A percentile compares a stretch with the other conserved stretches of the same genome.
phyloP scores from a whole-genome alignment of 2,113 vertebrate species.

The Macroglossus sobrinus region DNA sequence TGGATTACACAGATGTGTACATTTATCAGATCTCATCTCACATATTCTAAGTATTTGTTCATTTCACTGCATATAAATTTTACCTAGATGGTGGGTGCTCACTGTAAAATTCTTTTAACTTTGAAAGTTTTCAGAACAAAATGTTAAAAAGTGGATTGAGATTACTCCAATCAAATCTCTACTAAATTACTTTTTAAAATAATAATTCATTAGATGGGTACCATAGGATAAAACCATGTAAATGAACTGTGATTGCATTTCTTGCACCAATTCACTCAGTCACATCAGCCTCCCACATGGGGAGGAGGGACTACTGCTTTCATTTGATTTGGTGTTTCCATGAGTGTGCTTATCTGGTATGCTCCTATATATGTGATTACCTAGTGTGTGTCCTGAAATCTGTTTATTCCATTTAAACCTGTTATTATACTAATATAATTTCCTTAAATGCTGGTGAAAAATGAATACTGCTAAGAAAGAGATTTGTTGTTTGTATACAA shows the following conservation, averaged over 20 bases:
- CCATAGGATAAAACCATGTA: background rate
- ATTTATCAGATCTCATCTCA: background rate
- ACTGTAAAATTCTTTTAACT: background rate
- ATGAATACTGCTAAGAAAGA: background rate
- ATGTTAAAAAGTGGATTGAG: background rate
- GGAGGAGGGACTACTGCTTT: background rate
- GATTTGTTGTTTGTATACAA: background rate
- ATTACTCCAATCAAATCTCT: background rate
- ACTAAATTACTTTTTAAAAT: background rate
- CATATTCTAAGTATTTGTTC: background rate
- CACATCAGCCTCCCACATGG: background rate
- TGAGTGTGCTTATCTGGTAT: background rate
- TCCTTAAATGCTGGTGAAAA: background rate
- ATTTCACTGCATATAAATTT: background rate
- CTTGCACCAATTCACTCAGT: background rate
- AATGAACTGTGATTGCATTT: background rate
- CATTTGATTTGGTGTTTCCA: background rate
- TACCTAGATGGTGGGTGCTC: background rate
- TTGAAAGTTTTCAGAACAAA: background rate
- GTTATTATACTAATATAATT: background rate
- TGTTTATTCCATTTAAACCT: background rate
- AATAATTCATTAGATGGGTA: background rate
- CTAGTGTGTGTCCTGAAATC: background rate
- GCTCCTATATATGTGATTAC: background rate
- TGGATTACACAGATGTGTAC: background rate